Base-by-base conservation (phyloP, 2,797 vertebrate genomes). In the Phyllotis vaccarum region DNA sequence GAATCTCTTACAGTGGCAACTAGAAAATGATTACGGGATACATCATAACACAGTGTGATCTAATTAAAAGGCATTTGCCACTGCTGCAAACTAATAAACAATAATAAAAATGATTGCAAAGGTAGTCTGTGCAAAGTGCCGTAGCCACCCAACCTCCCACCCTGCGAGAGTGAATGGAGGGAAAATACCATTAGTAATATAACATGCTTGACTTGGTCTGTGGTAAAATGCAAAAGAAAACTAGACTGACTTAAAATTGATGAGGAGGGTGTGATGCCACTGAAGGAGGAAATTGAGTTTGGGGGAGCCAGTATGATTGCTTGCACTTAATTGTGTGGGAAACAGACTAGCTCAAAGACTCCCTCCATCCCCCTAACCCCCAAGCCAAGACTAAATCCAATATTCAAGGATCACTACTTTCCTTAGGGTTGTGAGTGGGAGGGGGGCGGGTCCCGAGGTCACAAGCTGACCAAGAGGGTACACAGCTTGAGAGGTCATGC, bases 41-140 rank as follows among this genome's bases (percentile, higher is more conserved):
- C 52, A 72, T 75, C 70, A 2, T 37, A 90, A 86, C 93, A 79
- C 91, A 93, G 88, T 74, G 24, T 70, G 97, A 64, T 83, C 85
- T 95, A 91, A 96, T 96, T 95, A 86, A 95, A 96, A 91, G 78
- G 58, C 85, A 93, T 91, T 86, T 66, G 56, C 74, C 64, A 4
- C 80, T 70, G 56, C 72, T 76, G 64, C 54, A 75, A 83, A 95
- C 64, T 80, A 86, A 94, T 75, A 93, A 92, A 93, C 79, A 93
- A 78, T 49, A 76, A 90, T 62, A 89, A 81, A 93, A 95, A 90
- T 46, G 34, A 80, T 4, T n/a, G 96, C 37, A 11, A 85, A 60
- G 66, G 87, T 10, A 40, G 92, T 29, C 87, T 94, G 76, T 58
- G 52, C 88, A 68, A 92, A 93, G 90, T 21, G 81, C 54, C 29